Evolutionary conservation across 2,797 vertebrate genomes (phyloP).

Genomic region (Parauchenoglanis punctatus): DNA sequence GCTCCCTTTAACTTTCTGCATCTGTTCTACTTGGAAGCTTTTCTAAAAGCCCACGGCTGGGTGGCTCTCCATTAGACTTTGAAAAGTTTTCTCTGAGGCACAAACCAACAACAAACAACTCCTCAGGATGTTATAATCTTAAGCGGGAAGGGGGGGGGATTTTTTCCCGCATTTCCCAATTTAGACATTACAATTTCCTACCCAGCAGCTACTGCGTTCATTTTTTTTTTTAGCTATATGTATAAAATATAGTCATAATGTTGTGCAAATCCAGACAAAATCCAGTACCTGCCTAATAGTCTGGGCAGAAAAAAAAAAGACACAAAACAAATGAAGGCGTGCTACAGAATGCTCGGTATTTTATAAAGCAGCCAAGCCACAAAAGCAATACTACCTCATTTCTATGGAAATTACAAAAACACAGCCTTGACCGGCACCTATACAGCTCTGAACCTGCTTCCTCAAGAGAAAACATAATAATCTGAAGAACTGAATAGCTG

Average conservation of each 20-base stretch:
- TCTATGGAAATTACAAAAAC: constrained; percentile 29
- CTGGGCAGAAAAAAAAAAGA: not conserved
- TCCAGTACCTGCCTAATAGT: constrained; percentile 11
- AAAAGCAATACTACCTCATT: constrained; percentile 21
- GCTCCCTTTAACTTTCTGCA: not conserved
- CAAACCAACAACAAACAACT: not conserved
- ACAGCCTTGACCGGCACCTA: constrained; percentile 22
- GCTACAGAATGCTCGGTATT: not conserved
- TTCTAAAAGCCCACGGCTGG: not conserved
- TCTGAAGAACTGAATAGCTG: constrained; percentile 3
- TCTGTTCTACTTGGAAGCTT: not conserved
- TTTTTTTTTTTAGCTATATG: not conserved
- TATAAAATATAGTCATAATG: constrained; percentile 4
- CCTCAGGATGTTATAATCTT: not conserved
- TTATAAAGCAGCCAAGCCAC: constrained; percentile 19
- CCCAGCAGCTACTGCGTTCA: not conserved
- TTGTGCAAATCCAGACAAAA: constrained; percentile 10
- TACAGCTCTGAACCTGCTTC: not conserved
- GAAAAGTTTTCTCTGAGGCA: not conserved
- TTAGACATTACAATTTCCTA: constrained; percentile 16
- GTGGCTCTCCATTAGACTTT: not conserved
- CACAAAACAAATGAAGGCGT: constrained; percentile 15
- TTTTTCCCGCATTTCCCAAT: not conserved
- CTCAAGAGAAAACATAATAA: constrained; percentile 22
- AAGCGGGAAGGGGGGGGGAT: not conserved